Conservation (phyloP, 2,797 vertebrate genomes). For the Chrysolophus pictus region DNA sequence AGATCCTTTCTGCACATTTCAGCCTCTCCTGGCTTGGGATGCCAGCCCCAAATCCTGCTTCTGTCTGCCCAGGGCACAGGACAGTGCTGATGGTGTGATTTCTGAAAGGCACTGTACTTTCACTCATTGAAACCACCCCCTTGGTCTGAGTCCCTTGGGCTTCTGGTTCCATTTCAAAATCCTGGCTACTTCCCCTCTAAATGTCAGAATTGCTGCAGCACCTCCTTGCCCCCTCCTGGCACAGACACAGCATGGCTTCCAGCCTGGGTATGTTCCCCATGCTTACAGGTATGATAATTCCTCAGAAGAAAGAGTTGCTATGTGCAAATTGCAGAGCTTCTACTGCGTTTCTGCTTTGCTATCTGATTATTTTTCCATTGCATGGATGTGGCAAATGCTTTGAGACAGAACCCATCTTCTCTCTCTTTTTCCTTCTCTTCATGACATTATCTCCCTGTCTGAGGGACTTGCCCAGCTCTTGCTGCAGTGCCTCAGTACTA, state of each 20-base stretch:
- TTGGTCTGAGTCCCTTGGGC: background rate
- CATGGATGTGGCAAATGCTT: background rate
- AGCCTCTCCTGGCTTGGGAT: background rate
- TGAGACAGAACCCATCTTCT: background rate
- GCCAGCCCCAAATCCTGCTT: background rate
- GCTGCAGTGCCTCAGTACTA: background rate
- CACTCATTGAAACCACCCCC: background rate
- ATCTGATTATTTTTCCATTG: background rate
- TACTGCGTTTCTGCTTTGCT: background rate
- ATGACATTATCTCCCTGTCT: background rate
- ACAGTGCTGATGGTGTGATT: fast-evolving
- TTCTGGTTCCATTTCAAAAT: background rate
- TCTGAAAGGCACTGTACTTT: background rate
- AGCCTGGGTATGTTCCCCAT: background rate
- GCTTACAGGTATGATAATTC: background rate
- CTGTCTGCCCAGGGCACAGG: background rate
- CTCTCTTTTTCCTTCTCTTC: background rate
- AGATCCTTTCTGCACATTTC: background rate
- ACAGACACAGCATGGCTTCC: background rate
- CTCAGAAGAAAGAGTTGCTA: background rate
- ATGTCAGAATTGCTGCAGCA: background rate
- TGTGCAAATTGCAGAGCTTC: background rate
- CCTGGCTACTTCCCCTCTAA: background rate
- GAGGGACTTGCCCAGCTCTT: background rate
- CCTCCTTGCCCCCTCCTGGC: background rate